These are phyloP conservation scores for Florisuga fusca DNA, from an alignment of 2,797 vertebrate species.

Conservation along the genomic window DNA sequence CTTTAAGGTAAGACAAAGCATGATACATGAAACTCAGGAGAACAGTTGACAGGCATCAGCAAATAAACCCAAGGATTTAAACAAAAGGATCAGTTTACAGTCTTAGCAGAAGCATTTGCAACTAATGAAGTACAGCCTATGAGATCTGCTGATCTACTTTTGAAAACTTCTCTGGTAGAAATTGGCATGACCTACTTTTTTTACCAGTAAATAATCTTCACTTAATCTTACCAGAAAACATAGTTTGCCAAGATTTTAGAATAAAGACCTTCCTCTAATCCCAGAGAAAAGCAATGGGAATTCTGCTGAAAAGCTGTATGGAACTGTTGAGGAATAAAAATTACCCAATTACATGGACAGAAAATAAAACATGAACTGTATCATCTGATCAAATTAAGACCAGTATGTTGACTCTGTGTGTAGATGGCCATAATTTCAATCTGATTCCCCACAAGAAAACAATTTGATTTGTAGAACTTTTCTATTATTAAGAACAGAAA, in stretches of 20 bases:
- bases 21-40: not conserved
- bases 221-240: not conserved
- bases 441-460: not conserved
- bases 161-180: not conserved
- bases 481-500: not conserved
- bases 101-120: not conserved
- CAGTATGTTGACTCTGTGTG: not conserved
- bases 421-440: not conserved
- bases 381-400: not conserved
- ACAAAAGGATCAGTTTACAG: not conserved
- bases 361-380: slow-evolving; percentile 25
- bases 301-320: not conserved
- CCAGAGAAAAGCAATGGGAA: not conserved
- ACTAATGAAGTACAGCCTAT: not conserved
- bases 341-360: not conserved
- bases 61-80: slow-evolving; percentile 1
- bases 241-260: not conserved
- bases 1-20: not conserved
- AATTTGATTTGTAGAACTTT: not conserved
- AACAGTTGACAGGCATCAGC: not conserved
- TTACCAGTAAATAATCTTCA: not conserved
- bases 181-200: not conserved
- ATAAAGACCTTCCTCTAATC: not conserved
- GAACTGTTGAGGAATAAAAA: slow-evolving; percentile 6
- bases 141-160: not conserved